These are phyloP conservation scores for Lepidurus apus DNA, from an alignment of 1,140 invertebrate genomes.

Conservation along the genomic window DNA sequence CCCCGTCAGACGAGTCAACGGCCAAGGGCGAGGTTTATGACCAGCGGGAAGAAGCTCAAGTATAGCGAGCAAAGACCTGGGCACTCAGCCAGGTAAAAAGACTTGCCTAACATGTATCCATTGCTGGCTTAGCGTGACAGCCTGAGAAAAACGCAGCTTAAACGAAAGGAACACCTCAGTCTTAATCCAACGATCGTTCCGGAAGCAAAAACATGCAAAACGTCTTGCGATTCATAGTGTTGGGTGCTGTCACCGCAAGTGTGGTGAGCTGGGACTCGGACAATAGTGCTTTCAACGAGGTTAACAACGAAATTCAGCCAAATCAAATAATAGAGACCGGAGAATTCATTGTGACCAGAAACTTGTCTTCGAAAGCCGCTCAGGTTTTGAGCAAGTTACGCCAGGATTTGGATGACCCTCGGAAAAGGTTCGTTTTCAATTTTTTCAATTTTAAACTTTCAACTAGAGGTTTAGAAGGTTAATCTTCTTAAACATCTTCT, in stretches of 20 bases:
- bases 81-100: not conserved
- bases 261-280: not conserved
- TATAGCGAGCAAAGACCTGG: slow-evolving; percentile 9
- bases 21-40: slow-evolving; percentile 16
- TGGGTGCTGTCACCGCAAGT: not conserved
- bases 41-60: slow-evolving; percentile 11
- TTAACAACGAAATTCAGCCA: not conserved
- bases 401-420: not conserved
- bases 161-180: not conserved
- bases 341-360: not conserved
- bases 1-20: not conserved
- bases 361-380: not conserved
- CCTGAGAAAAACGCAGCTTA: not conserved
- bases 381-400: not conserved
- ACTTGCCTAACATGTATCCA: not conserved
- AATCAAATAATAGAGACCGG: not conserved
- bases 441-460: not conserved
- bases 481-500: not conserved
- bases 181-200: not conserved
- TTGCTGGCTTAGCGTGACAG: not conserved
- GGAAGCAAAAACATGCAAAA: not conserved
- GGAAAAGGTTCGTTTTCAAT: not conserved
- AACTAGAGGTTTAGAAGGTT: too few species aligned
- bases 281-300: not conserved
- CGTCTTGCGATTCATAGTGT: not conserved